Conservation (phyloP, 1,140 invertebrate species). For the Cherax quadricarinatus region DNA sequence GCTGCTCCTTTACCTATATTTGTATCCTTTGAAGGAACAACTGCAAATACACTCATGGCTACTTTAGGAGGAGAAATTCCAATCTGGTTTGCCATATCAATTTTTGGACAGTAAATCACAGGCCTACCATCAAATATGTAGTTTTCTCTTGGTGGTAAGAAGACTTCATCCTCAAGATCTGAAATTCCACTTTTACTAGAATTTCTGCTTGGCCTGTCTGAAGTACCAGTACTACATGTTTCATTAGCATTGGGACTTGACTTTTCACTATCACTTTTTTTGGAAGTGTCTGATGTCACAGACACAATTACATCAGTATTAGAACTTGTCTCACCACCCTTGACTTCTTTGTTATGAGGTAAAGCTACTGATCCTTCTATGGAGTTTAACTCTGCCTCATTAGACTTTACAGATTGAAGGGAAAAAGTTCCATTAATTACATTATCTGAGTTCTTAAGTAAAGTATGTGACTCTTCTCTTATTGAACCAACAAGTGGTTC, state of each 20-base stretch:
- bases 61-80: slow-evolving; percentile 11
- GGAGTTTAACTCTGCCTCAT: not conserved
- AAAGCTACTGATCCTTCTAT: not conserved
- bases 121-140: slow-evolving; percentile 28
- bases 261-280: slow-evolving; percentile 39
- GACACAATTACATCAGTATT: not conserved
- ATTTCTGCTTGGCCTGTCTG: slow-evolving; percentile 37
- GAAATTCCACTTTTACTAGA: slow-evolving; percentile 61
- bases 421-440: not conserved
- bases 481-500: not conserved
- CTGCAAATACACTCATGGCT: slow-evolving; percentile 52
- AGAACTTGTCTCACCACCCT: not conserved
- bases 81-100: slow-evolving; percentile 38
- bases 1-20: not conserved
- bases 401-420: not conserved
- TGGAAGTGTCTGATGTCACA: slow-evolving; percentile 4
- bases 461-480: not conserved
- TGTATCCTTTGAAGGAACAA: slow-evolving; percentile 31
- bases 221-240: slow-evolving; percentile 24
- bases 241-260: slow-evolving; percentile 20
- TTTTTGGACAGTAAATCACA: slow-evolving; percentile 32
- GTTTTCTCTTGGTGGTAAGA: slow-evolving; percentile 43
- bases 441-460: not conserved
- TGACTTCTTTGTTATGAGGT: not conserved
- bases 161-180: slow-evolving; percentile 59